phyloP scores from a whole-genome alignment of 1,140 invertebrate species.

The Eciton burchellii region DNA sequence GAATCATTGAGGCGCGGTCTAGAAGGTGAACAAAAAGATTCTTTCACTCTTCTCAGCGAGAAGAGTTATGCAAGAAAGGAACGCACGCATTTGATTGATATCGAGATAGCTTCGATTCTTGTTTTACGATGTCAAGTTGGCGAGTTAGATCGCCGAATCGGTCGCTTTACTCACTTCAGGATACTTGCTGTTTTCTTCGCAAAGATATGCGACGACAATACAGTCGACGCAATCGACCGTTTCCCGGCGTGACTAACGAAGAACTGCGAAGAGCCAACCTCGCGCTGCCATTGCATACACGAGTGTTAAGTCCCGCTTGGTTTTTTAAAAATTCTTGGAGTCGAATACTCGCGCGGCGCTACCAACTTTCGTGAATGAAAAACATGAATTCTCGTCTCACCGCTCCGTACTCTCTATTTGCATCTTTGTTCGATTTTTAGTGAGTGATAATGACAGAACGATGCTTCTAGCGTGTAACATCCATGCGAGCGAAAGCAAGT shows the following conservation, averaged over 20 bases:
- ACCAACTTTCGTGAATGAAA: constrained; percentile 25
- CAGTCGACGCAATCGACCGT: neutral
- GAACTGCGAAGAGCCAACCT: constrained; percentile 38
- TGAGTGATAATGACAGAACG: too few relatives aligned
- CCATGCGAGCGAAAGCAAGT: too few relatives aligned
- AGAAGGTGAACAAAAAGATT: neutral
- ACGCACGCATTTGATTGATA: neutral
- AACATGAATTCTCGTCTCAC: neutral
- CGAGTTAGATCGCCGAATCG: neutral
- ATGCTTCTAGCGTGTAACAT: too few relatives aligned
- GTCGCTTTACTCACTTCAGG: constrained; percentile 28
- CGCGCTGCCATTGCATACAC: constrained; percentile 30
- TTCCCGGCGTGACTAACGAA: constrained; percentile 24
- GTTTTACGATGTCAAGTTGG: neutral
- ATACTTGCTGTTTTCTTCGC: neutral
- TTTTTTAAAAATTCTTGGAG: constrained; percentile 40
- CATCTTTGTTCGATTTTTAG: too few relatives aligned
- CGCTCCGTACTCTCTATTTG: too few relatives aligned
- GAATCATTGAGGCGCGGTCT: neutral
- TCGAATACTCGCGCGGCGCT: constrained; percentile 14
- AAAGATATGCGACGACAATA: neutral
- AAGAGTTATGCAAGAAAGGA: neutral
- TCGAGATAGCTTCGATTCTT: neutral
- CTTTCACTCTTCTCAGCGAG: neutral
- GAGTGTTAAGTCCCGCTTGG: neutral